Percentiles rank a stretch among this genome's conserved stretches.
Evolutionary conservation across 23 tunicate genomes (phyloP).

Genomic region (Trididemnum miniatum): DNA sequence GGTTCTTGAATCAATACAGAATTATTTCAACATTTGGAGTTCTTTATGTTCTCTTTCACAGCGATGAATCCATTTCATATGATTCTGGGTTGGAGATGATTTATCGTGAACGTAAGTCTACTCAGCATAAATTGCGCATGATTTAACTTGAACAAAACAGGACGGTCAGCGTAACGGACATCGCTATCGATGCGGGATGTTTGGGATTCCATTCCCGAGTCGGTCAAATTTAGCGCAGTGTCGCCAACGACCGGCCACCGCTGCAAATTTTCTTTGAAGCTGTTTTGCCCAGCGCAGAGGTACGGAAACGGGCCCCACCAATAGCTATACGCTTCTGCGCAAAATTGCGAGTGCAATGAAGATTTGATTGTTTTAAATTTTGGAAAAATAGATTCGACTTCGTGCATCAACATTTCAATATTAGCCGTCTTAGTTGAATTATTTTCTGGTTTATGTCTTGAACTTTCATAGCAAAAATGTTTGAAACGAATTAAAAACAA

Average conservation of each 20-base stretch:
- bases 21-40: neutral
- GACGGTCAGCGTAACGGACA: too few species aligned
- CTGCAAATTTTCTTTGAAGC: neutral
- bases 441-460: too few species aligned
- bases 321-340: neutral
- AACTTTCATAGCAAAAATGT: too few species aligned
- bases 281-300: neutral
- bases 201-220: neutral
- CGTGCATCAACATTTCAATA: too few species aligned
- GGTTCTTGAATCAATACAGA: neutral
- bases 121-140: too few species aligned
- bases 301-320: neutral
- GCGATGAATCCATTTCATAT: neutral
- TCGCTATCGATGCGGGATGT: neutral
- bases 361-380: neutral
- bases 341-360: neutral
- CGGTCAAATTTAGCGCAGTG: neutral
- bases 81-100: neutral
- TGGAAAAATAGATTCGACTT: too few species aligned
- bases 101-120: neutral
- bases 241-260: neutral
- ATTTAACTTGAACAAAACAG: too few species aligned
- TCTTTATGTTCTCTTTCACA: neutral
- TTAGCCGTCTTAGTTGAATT: too few species aligned
- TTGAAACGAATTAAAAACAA: too few species aligned